phyloP scores from a whole-genome alignment of 1,140 invertebrate genomes.

The Heliconius hermathena region DNA sequence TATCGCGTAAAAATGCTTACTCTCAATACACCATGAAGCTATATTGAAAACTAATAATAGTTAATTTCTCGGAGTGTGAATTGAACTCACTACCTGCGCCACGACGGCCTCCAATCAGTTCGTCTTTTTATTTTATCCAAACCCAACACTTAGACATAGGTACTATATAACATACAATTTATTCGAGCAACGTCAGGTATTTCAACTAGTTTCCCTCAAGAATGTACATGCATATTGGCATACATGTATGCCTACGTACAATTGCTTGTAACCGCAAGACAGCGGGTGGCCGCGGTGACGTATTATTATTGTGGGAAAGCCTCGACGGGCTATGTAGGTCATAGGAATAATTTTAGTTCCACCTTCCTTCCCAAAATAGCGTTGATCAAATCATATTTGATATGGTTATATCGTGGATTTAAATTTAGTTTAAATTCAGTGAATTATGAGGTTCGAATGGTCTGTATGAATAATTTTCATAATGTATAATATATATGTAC shows the following conservation, averaged over 20 bases:
- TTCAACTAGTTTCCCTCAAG: slow-evolving; percentile 1
- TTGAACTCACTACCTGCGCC: too few species aligned
- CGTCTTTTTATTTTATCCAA: neutral
- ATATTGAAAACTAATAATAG: too few species aligned
- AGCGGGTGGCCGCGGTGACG: slow-evolving; percentile 34
- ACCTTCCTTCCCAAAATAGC: slow-evolving; percentile 1
- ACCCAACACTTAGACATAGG: neutral
- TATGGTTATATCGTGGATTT: neutral
- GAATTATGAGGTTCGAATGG: too few species aligned
- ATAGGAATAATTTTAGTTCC: slow-evolving; percentile 7
- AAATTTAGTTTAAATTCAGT: neutral
- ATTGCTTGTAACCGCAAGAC: slow-evolving; percentile 31
- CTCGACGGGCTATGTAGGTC: slow-evolving; percentile 27
- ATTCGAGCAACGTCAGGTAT: neutral
- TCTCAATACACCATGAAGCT: too few species aligned
- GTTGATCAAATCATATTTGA: slow-evolving; percentile 5
- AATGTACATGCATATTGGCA: neutral
- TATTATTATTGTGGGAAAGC: slow-evolving; percentile 34
- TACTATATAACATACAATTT: neutral
- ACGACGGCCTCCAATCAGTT: too few species aligned
- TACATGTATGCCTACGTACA: slow-evolving; percentile 7
- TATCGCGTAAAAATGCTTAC: too few species aligned
- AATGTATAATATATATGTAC: too few species aligned
- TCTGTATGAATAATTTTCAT: too few species aligned
- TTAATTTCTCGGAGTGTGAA: too few species aligned